Conservation (phyloP, 2,888 invertebrate genomes). For the Stenichneumon culpator region DNA sequence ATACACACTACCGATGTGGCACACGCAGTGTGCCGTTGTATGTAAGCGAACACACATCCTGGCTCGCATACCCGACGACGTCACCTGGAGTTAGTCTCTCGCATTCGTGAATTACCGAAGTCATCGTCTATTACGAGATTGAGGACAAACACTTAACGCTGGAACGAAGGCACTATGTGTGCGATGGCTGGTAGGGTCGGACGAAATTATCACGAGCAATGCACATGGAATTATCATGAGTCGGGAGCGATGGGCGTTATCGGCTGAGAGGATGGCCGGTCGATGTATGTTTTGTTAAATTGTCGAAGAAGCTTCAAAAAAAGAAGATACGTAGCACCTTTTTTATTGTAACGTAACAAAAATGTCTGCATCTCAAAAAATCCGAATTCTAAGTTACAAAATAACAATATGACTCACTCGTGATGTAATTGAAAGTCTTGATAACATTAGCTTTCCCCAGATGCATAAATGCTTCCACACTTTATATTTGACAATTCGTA, state of each 20-base stretch:
- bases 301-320: slow-evolving; percentile 55
- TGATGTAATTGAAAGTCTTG: too few species aligned
- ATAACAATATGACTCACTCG: too few species aligned
- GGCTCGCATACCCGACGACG: slow-evolving; percentile 35
- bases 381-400: neutral
- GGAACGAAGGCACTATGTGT: neutral
- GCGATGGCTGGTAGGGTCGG: neutral
- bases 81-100: slow-evolving; percentile 71
- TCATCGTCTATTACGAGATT: slow-evolving; percentile 75
- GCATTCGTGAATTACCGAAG: slow-evolving; percentile 72
- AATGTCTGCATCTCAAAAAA: neutral
- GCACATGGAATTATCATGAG: slow-evolving; percentile 13
- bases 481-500: too few species aligned
- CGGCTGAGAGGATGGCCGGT: neutral
- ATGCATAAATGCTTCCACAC: too few species aligned
- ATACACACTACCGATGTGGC: slow-evolving; percentile 9
- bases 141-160: slow-evolving; percentile 71
- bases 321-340: neutral
- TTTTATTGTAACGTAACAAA: neutral
- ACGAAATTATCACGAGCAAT: slow-evolving; percentile 29
- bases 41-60: neutral
- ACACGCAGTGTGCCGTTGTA: neutral
- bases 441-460: too few species aligned
- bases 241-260: neutral
- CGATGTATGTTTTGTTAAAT: slow-evolving; percentile 58